A percentile compares a stretch with the other conserved stretches of the same genome.
phyloP scores from a whole-genome alignment of 2,888 invertebrate species.

The Siphlonurus alternatus region DNA sequence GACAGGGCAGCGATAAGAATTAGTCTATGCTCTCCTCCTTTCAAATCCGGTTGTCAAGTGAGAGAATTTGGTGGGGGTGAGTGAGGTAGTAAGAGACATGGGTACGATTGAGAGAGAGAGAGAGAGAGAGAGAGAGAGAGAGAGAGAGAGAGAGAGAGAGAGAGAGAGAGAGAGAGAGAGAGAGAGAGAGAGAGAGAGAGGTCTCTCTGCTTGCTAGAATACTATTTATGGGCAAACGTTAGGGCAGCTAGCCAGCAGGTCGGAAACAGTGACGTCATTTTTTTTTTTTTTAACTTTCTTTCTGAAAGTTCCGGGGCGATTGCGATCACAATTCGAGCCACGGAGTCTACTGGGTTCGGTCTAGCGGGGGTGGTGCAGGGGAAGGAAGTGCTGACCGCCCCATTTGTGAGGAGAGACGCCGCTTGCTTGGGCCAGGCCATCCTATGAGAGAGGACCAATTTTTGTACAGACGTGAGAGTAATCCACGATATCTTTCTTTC shows the following conservation, averaged over 20 bases:
- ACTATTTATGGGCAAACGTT: neutral
- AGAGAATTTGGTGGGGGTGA: neutral
- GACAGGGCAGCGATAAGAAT: neutral
- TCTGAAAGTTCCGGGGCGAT: neutral
- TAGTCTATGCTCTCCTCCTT: neutral
- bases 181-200: neutral
- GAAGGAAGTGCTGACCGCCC: neutral
- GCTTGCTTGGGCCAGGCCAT: neutral
- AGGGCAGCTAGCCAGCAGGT: neutral
- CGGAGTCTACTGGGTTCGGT: neutral
- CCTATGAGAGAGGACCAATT: neutral
- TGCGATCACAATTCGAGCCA: neutral
- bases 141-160: too few species aligned
- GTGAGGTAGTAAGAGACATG: too few species aligned
- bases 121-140: neutral
- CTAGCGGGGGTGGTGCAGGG: neutral
- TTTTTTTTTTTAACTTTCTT: neutral
- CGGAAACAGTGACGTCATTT: neutral
- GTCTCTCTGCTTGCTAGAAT: neutral
- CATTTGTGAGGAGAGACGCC: neutral
- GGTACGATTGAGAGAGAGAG: neutral
- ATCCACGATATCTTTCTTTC: neutral
- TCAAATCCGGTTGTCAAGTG: neutral
- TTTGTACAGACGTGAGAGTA: constrained; percentile 1
- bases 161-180: too few species aligned